Evolutionary conservation across 1,140 invertebrate species (phyloP), one percentile per base, ranked within the genome.

Genomic region (Odontomachus brunneus): DNA sequence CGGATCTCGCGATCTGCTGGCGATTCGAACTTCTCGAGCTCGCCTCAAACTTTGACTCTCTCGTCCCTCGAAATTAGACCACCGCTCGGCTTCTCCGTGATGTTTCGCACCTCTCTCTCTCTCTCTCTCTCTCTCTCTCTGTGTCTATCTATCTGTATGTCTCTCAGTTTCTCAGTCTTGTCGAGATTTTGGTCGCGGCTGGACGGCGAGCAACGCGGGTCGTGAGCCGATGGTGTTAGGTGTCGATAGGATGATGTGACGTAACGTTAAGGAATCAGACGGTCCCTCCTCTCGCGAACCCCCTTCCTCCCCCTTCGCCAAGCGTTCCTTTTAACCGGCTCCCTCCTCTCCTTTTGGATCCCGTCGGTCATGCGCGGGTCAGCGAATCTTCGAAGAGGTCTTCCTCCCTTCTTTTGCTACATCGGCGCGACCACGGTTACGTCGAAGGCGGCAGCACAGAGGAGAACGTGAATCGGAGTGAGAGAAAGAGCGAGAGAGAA

Each of bases 361-460:
- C 38, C 81, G 87, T 59, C 84, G 87, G 86, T 89, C 84, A 89
- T 76, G 81, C 87, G 87, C 87, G 87, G 87, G 87, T 89, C 81
- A 88, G 86, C 86, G 81, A 86, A 88, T 83, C 86, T 87, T 88
- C 60, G 69, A 80, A 88, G 84, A 83, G 59, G 84, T 86, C 80
- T 82, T 88, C 76, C 82, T 86, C 87, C 57, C 83, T 87, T 85
- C 81, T 86, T 85, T 87, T 57, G 81, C 82, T 60, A 83, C 44
- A 59, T 86, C 78, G 74, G 60, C 84, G 78, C 67, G 60, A 71
- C 55, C 74, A 60, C 65, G 62, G 63, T 76, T 87, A 63, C 69
- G 55, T 81, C 80, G 83, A 63, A 81, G 44, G 78, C 55, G 83
- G 86, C 49, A 65, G 69, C 29, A 33, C 53, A 57, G 73, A 55